Evolutionary conservation across 1,140 invertebrate species (phyloP), one percentile per base, ranked within the genome.

Genomic region (Aricia agestis): DNA sequence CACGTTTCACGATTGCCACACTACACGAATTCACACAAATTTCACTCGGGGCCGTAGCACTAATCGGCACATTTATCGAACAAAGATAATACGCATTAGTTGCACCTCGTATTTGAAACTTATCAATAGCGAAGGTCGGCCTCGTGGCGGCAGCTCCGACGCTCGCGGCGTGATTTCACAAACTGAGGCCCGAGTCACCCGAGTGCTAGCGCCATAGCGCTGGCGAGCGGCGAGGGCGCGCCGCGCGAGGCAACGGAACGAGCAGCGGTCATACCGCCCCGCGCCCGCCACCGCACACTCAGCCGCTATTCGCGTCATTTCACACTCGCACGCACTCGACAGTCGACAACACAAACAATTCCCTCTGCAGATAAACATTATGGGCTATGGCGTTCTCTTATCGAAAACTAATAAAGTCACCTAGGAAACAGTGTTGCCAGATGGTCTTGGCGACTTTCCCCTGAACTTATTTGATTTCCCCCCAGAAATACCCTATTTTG

Each of bases 271-370:
- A 75, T 80, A 72, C 75, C 69, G 78, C 73, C 76, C 76, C 72
- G 73, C 72, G 72, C 74, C 74, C n/a, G n/a, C 72, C 71, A 72
- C 68, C 75, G 77, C 82, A 36, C 36, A 36, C 36, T 9, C 78
- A 83, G 81, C 83, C 83, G 80, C 79, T 85, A 87, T 89, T 87
- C 85, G 85, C 88, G 86, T 89, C 86, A 88, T 80, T 76, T 82
- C 82, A 86, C 83, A 87, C 86, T 79, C 79, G 80, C 81, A 88
- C 87, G 85, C 86, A 3, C 25, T 2, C 25, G 25, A n/a, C 25
- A 89, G 82, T 84, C 81, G 84, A 82, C 79, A 86, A 84, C 82
- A 89, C 85, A 87, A 89, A 87, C 84, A 83, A 86, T 73, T 78
- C 78, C 76, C 80, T 81, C 76, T 32, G 32, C 32, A 2, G 32